These are phyloP conservation scores for Coptotermes formosanus DNA, from an alignment of 1,140 invertebrate species.

Conservation along the genomic window DNA sequence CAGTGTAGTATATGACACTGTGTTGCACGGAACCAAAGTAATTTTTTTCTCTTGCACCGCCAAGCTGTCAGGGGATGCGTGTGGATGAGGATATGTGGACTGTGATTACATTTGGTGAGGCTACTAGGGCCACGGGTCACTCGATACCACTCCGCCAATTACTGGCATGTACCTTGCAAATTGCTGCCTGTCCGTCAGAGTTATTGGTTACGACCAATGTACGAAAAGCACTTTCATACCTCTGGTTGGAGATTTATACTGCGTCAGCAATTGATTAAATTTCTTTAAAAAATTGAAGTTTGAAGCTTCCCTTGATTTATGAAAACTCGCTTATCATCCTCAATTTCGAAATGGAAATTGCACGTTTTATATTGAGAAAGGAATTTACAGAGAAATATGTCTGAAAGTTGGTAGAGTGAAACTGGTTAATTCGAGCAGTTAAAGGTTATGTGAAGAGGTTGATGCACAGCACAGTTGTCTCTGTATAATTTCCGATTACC, in stretches of 20 bases:
- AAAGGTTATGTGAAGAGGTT: too few species aligned
- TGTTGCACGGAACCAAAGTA: neutral
- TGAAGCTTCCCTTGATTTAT: neutral
- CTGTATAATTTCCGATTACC: too few species aligned
- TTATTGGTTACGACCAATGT: neutral
- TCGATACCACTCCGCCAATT: neutral
- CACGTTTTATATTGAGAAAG: too few species aligned
- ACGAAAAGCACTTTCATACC: neutral
- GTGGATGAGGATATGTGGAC: neutral
- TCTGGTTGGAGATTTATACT: neutral
- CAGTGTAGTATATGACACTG: neutral
- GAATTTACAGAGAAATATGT: too few species aligned
- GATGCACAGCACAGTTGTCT: too few species aligned
- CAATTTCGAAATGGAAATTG: neutral
- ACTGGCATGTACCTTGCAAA: neutral
- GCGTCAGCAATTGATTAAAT: neutral
- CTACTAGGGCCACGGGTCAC: neutral
- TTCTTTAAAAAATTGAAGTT: neutral
- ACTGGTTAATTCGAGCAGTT: too few species aligned
- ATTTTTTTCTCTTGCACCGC: neutral
- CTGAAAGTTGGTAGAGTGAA: too few species aligned
- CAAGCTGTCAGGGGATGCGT: neutral
- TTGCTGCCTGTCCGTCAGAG: neutral
- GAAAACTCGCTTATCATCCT: neutral
- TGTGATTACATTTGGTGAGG: slow-evolving; percentile 15